Evolutionary conservation across 2,113 vertebrate genomes (phyloP).

Genomic region (Regulus satrapa): DNA sequence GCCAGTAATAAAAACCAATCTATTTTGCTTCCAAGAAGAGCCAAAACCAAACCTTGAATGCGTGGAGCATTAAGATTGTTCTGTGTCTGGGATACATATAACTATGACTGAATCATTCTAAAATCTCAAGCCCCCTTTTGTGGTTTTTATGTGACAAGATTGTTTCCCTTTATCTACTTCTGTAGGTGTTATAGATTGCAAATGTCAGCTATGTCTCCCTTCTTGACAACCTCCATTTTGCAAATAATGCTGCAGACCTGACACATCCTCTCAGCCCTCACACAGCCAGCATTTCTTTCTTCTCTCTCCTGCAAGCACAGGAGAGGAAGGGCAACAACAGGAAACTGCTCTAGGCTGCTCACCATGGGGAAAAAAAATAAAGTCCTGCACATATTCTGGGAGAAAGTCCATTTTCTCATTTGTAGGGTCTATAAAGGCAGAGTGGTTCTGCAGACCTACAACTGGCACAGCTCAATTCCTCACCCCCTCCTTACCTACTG

Average conservation of each 20-base stretch:
- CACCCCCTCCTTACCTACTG: neutral
- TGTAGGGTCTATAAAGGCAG: neutral
- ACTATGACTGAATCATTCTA: neutral
- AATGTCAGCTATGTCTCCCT: neutral
- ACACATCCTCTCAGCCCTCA: neutral
- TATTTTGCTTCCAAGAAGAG: neutral
- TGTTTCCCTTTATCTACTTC: neutral
- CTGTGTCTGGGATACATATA: neutral
- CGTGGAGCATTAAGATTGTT: neutral
- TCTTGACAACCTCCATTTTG: neutral
- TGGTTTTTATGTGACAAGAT: neutral
- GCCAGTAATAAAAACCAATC: neutral
- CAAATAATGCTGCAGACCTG: constrained; percentile 24
- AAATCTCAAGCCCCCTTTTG: neutral
- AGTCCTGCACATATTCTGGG: neutral
- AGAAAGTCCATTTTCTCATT: neutral
- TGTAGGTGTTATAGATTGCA: neutral
- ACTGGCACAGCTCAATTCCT: neutral
- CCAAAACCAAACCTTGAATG: neutral
- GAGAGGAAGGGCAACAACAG: neutral
- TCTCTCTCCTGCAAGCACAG: neutral
- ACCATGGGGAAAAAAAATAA: neutral
- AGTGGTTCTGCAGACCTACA: neutral
- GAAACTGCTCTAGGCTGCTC: neutral
- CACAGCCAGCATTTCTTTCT: neutral